Conservation (phyloP, 2,888 invertebrate genomes). For the Harpalus rubripes region DNA sequence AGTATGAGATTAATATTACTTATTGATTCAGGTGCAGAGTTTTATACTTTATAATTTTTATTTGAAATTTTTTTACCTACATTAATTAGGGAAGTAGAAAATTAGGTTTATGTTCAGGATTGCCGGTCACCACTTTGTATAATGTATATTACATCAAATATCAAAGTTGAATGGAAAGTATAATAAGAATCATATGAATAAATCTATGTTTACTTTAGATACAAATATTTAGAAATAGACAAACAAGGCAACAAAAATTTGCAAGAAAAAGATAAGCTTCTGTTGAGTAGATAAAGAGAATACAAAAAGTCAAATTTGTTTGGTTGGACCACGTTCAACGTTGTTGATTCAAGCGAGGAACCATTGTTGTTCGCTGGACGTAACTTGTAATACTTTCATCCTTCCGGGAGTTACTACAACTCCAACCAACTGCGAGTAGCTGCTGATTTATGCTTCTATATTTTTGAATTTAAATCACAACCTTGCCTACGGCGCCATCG, state of each 20-base stretch:
- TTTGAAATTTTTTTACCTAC: too few relatives aligned
- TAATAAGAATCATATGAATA: too few relatives aligned
- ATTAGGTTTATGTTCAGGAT: too few relatives aligned
- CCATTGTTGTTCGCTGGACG: slow-evolving; percentile 8
- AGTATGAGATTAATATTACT: too few relatives aligned
- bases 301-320: slow-evolving; percentile 32
- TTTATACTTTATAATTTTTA: too few relatives aligned
- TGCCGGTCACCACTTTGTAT: too few relatives aligned
- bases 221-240: neutral
- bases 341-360: slow-evolving; percentile 16
- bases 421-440: slow-evolving; percentile 4
- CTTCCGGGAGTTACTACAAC: slow-evolving; percentile 28
- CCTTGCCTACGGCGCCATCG: slow-evolving; percentile 43
- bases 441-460: slow-evolving; percentile 55
- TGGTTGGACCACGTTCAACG: slow-evolving; percentile 1
- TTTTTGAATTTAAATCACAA: slow-evolving; percentile 57
- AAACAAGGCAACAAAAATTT: slow-evolving; percentile 5
- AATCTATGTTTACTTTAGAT: too few relatives aligned
- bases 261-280: neutral
- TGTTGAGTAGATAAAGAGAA: neutral
- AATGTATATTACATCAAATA: too few relatives aligned
- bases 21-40: too few relatives aligned
- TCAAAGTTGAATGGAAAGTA: too few relatives aligned
- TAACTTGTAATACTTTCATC: slow-evolving; percentile 46
- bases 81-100: too few relatives aligned